Percentiles rank a stretch among this genome's conserved stretches.
phyloP scores from a whole-genome alignment of 2,888 invertebrate species.

The Anarsia innoxiella region DNA sequence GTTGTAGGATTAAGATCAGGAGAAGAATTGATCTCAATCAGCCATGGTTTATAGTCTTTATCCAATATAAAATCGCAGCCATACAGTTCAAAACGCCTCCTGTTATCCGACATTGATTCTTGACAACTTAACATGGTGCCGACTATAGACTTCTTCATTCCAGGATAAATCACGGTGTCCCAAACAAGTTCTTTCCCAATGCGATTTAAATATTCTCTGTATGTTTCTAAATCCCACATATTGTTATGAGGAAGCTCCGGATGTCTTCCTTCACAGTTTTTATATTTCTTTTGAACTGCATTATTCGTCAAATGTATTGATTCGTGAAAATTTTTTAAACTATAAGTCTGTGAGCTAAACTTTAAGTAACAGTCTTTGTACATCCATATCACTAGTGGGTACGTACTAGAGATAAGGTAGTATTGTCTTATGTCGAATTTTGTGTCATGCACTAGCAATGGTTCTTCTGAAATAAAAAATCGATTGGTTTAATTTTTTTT shows the following conservation, averaged over 20 bases:
- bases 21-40: slow-evolving; percentile 94
- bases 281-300: slow-evolving; percentile 87
- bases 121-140: slow-evolving; percentile 88
- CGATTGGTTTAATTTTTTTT: neutral
- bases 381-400: slow-evolving; percentile 88
- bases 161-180: slow-evolving; percentile 85
- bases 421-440: slow-evolving; percentile 96
- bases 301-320: slow-evolving; percentile 92
- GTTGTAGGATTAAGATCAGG: slow-evolving; percentile 90
- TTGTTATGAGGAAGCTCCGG: slow-evolving; percentile 81
- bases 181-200: slow-evolving; percentile 78
- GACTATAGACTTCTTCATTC: slow-evolving; percentile 88
- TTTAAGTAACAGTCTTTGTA: slow-evolving; percentile 89
- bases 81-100: slow-evolving; percentile 90
- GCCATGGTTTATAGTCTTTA: slow-evolving; percentile 88
- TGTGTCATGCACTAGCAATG: slow-evolving; percentile 86
- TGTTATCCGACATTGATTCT: slow-evolving; percentile 79
- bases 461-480: slow-evolving; percentile 78
- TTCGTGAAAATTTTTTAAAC: slow-evolving; percentile 85
- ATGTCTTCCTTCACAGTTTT: slow-evolving; percentile 68
- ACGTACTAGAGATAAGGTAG: slow-evolving; percentile 87
- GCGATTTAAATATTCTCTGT: slow-evolving; percentile 76
- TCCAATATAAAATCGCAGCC: slow-evolving; percentile 95
- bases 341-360: slow-evolving; percentile 90
- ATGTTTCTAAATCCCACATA: slow-evolving; percentile 89